Conservation (phyloP, 2,888 invertebrate genomes). For the Lasioglossum vierecki region DNA sequence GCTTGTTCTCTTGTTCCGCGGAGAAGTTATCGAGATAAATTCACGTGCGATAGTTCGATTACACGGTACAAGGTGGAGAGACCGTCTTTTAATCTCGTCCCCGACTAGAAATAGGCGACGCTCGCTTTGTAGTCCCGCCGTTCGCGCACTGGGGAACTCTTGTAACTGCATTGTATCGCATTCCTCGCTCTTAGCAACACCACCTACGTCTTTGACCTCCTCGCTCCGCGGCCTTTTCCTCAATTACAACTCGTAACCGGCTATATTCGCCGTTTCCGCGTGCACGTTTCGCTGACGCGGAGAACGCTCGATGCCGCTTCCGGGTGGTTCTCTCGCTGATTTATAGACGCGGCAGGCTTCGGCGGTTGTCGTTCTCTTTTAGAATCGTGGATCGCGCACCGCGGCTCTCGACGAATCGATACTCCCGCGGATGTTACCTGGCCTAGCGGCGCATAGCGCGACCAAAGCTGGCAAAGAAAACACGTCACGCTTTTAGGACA, state of each 20-base stretch:
- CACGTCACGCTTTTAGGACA: conserved; percentile 17
- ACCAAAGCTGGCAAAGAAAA: background rate
- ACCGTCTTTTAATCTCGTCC: background rate
- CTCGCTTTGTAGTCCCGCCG: conserved; percentile 1
- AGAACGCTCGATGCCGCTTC: background rate
- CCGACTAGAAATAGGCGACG: background rate
- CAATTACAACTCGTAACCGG: conserved; percentile 20
- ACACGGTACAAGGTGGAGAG: background rate
- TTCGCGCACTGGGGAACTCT: background rate
- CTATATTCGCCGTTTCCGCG: conserved; percentile 14
- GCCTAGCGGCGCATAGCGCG: background rate
- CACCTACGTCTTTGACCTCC: conserved; percentile 28
- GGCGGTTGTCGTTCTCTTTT: background rate
- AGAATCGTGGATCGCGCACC: background rate
- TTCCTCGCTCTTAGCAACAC: conserved; percentile 10
- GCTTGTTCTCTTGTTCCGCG: background rate
- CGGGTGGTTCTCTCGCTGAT: background rate
- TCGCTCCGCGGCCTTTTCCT: conserved; percentile 24
- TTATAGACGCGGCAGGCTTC: conserved; percentile 11
- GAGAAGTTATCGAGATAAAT: background rate
- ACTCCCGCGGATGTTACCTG: background rate
- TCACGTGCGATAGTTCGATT: background rate
- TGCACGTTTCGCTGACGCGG: background rate
- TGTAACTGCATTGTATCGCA: conserved; percentile 18
- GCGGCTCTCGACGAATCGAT: background rate